Evolutionary conservation across 2,113 vertebrate species (phyloP).

Genomic region (Zonotrichia leucophrys): DNA sequence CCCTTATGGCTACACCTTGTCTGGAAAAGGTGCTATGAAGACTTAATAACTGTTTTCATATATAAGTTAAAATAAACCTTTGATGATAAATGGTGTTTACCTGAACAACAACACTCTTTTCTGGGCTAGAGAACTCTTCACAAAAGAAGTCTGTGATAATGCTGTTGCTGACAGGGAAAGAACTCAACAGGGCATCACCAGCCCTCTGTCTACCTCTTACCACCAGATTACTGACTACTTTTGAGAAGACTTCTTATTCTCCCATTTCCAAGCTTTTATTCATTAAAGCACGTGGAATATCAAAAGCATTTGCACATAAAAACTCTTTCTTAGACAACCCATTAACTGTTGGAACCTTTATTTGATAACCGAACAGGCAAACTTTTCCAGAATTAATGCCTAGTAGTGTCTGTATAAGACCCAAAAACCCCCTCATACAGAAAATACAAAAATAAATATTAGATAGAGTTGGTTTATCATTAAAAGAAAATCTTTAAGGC

Average conservation of each 20-base stretch:
- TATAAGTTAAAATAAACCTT: neutral
- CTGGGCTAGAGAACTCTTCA: neutral
- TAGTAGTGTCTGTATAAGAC: neutral
- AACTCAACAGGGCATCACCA: neutral
- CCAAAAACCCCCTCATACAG: fast-evolving
- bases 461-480: neutral
- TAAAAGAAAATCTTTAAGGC: neutral
- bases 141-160: neutral
- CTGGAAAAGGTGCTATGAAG: neutral
- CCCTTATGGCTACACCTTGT: neutral
- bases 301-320: neutral
- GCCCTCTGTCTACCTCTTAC: neutral
- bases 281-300: neutral
- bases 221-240: neutral
- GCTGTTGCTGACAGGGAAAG: neutral
- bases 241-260: neutral
- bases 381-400: neutral
- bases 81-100: neutral
- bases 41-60: neutral
- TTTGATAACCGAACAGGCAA: neutral
- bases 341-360: neutral
- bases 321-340: neutral
- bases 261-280: neutral
- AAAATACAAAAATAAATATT: neutral
- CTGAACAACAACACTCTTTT: neutral